Evolutionary conservation across 1,140 invertebrate species (phyloP), one percentile per base, ranked within the genome.

Genomic region (Chrysoperla carnea): DNA sequence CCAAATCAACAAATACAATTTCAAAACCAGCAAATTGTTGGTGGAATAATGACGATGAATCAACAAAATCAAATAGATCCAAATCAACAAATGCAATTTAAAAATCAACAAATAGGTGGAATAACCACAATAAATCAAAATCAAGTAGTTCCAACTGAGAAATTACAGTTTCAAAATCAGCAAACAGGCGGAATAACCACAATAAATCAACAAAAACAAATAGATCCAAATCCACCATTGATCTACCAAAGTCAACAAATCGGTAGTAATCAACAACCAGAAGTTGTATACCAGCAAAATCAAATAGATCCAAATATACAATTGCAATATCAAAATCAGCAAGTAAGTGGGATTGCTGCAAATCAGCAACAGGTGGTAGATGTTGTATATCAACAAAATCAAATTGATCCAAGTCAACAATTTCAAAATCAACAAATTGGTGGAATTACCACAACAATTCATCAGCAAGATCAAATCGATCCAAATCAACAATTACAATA

Each of bases 1-100:
- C 44, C 43, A 2, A 46, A 52, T 29, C 54, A 56, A 37, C 53
- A 52, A 28, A 17, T 43, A 17, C 50, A 45, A 37, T 51, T 46
- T 37, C 41, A 50, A 17, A 33, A 15, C 37, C 23, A n/a, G 35
- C 36, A 37, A 15, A 11, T 15, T 2, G 8, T n/a, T 13, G 12
- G 12, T 33, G 13, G 13, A 23, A 17, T 6, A 45, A 37, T 8
- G 35, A 6, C 44, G 42, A 13, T 11, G 38, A 40, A 40, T 6
- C 39, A 42, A 43, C 23, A 13, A 40, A 11, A 17, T 3, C 43
- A 45, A 23, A 35, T 29, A n/a, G 29, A 40, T n/a, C 38, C 28
- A 41, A 29, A 52, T 52, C n/a, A 50, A 58, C 8, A 42, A 48
- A 27, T 46, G 38, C 42, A 36, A 43, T 31, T 47, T 8, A 29